Evolutionary conservation across 2,113 vertebrate species (phyloP), one percentile per base, ranked within the genome.

Genomic region (Notechis scutatus): DNA sequence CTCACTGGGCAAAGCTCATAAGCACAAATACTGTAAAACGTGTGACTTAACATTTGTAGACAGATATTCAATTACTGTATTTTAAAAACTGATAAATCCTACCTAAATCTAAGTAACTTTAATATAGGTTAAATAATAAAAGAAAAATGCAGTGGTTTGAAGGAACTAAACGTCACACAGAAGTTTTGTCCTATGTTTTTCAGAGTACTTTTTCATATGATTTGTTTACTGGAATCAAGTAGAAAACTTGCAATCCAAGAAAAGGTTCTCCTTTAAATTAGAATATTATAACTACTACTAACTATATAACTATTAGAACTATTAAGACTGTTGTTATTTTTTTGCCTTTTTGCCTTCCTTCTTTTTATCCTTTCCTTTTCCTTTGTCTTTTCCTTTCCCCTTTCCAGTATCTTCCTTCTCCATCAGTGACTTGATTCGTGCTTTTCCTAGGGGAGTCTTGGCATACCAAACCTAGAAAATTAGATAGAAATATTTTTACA

Each of bases 381-480:
- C 89, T 1, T 54, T 61, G 93, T 93, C 93, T 95, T 0, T 52
- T 52, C 93, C 89, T 89, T 95, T 93, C 42, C 81, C 93, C 88
- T 95, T 92, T 52, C 23, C 95, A 21, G 21, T 85, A 5, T 94
- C 74, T 21, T 95, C 92, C 0, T 10, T 93, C 1, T 42, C 56
- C 1, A 64, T 96, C 23, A 95, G 91, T 0, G 97, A 97, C 93
- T 94, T 90, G 0, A 47, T 90, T 81, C 96, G 96, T 2, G 95
- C 98, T 92, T 57, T 98, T 0, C 98, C 98, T 95, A 98, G 89
- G 0, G 98, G 98, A 4, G 98, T 98, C 95, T 97, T 98, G 92
- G 96, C 94, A 21, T 98, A 98, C 98, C 98, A 98, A 52, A 52
- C 87, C 98, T 99, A 95, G 23, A 95, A 55, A 96, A 97, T 8